Conservation (phyloP, 1,140 invertebrate species). For the Ridgeia piscesae region DNA sequence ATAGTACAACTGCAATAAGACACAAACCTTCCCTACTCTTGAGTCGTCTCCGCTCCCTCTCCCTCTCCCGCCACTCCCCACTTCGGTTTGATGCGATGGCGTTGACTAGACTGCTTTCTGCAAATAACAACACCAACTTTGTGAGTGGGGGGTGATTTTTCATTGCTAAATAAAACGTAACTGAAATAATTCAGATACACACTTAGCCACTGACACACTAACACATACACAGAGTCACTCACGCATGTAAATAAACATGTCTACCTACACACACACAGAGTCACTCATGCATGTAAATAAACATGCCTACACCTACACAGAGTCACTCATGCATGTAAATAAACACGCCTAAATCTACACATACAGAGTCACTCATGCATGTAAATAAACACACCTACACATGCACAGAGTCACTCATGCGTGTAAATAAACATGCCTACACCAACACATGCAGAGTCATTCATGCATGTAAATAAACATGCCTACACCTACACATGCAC, state of each 20-base stretch:
- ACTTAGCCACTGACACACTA: too few species aligned
- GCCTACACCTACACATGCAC: too few species aligned
- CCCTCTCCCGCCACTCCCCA: background rate
- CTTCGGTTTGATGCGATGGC: background rate
- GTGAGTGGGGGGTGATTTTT: too few species aligned
- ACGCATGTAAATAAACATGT: too few species aligned
- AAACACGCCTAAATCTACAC: too few species aligned
- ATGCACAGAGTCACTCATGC: background rate
- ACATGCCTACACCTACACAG: background rate
- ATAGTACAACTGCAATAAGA: too few species aligned
- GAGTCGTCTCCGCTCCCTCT: background rate
- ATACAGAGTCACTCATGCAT: background rate
- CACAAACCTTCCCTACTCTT: conserved; percentile 12
- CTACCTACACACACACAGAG: background rate
- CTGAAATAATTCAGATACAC: too few species aligned
- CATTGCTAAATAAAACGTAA: too few species aligned
- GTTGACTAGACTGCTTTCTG: background rate
- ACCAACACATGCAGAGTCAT: background rate
- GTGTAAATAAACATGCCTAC: too few species aligned
- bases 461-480: too few species aligned
- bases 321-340: background rate
- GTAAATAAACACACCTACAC: too few species aligned
- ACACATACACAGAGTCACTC: too few species aligned
- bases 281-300: background rate
- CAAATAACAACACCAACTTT: background rate